phyloP scores from a whole-genome alignment of 1,140 invertebrate species.

The Drosophila auraria region DNA sequence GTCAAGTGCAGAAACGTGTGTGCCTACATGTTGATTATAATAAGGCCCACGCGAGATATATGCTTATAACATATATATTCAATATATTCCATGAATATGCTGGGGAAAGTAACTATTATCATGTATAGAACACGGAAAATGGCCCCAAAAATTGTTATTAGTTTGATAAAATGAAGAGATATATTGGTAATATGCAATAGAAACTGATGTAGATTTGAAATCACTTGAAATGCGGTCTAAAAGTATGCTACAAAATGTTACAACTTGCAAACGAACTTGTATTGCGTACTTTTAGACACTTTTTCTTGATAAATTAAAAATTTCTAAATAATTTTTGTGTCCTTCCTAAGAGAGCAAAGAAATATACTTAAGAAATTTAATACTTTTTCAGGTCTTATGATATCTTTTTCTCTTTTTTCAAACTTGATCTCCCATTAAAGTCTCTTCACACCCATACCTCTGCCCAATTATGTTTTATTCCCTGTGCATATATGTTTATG shows the following conservation, averaged over 20 bases:
- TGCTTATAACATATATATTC: not conserved
- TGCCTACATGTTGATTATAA: slow-evolving; percentile 69
- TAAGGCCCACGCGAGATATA: slow-evolving; percentile 33
- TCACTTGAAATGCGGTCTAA: no score
- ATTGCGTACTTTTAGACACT: not conserved
- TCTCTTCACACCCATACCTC: not conserved
- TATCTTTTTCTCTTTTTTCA: not conserved
- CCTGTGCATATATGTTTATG: slow-evolving; percentile 24
- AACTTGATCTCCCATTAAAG: no score
- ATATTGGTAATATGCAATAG: not conserved
- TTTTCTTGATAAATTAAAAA: not conserved
- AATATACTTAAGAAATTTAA: not conserved
- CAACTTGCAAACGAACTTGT: not conserved
- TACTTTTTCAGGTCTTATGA: not conserved
- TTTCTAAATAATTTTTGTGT: not conserved
- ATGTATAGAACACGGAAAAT: slow-evolving; percentile 7
- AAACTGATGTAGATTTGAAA: not conserved
- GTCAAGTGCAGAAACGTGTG: slow-evolving; percentile 83
- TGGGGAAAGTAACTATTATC: slow-evolving; percentile 1
- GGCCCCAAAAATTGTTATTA: not conserved
- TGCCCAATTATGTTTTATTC: not conserved
- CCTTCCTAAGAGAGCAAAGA: not conserved
- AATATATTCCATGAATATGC: slow-evolving; percentile 12
- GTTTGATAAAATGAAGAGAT: not conserved
- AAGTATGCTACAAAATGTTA: not conserved